Evolutionary conservation across 2,888 invertebrate genomes (phyloP).

Genomic region (Acronicta alni): DNA sequence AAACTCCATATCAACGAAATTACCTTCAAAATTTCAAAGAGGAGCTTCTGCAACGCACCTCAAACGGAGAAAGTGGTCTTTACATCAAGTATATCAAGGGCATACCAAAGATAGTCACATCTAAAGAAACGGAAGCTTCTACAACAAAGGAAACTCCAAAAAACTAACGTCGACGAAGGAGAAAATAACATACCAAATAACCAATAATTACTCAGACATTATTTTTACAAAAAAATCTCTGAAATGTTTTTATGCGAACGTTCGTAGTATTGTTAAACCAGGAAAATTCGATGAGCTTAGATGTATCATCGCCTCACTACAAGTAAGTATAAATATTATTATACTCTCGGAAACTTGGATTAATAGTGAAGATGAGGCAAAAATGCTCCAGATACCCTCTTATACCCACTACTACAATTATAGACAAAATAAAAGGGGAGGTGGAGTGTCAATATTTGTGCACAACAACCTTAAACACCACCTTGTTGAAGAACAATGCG

Average conservation of each 20-base stretch:
- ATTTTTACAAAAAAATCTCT: constrained; percentile 10
- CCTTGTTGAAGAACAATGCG: constrained; percentile 13
- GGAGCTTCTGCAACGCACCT: not conserved
- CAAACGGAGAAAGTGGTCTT: constrained; percentile 8
- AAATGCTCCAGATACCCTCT: constrained; percentile 11
- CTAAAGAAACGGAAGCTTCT: not conserved
- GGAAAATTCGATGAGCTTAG: constrained; percentile 18
- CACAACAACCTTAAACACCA: constrained; percentile 12
- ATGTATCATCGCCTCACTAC: constrained; percentile 16
- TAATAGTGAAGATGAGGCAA: constrained; percentile 19
- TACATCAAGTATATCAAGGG: constrained; percentile 22
- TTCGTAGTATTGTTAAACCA: constrained; percentile 19
- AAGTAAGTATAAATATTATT: constrained; percentile 13
- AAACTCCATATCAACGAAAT: constrained; percentile 15
- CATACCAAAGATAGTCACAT: constrained; percentile 17
- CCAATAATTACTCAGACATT: constrained; percentile 10
- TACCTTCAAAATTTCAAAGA: constrained; percentile 14
- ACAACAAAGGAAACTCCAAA: constrained; percentile 5
- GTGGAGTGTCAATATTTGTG: constrained; percentile 20
- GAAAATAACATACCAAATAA: constrained; percentile 15
- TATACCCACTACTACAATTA: constrained; percentile 20
- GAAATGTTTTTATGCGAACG: constrained; percentile 19
- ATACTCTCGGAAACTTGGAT: constrained; percentile 16
- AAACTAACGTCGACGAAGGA: constrained; percentile 10
- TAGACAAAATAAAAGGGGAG: constrained; percentile 22